These are phyloP conservation scores for Corythornis cristatus DNA, from an alignment of 2,113 vertebrate species.

Conservation along the genomic window DNA sequence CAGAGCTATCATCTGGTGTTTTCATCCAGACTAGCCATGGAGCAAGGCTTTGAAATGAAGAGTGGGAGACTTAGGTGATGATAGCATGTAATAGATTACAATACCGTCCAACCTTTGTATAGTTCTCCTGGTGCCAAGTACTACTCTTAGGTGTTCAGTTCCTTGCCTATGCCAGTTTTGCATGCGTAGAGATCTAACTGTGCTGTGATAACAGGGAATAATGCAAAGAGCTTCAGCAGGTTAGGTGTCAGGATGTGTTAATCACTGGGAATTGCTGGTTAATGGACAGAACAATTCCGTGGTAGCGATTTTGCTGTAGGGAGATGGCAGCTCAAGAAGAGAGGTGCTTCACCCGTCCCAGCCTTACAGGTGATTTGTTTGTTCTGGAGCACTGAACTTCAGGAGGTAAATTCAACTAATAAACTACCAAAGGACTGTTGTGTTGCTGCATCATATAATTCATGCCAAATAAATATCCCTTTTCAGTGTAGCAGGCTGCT, in stretches of 20 bases:
- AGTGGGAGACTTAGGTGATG: slow-evolving; percentile 1
- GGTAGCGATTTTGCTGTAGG: not conserved
- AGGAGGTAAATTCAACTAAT: not conserved
- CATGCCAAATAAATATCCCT: not conserved
- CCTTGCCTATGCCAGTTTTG: not conserved
- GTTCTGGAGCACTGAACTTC: slow-evolving; percentile 12
- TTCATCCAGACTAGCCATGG: not conserved
- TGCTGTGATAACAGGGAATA: not conserved
- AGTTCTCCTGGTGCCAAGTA: not conserved
- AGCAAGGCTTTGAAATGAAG: slow-evolving; percentile 6
- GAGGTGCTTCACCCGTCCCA: not conserved
- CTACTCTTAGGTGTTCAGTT: not conserved
- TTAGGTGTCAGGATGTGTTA: not conserved
- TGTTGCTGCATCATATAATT: not conserved
- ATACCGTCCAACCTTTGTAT: not conserved
- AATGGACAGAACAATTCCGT: not conserved
- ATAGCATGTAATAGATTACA: not conserved
- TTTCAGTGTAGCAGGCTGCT: not conserved
- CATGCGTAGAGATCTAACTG: not conserved
- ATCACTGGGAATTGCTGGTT: not conserved
- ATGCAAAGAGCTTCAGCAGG: not conserved
- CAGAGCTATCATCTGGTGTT: not conserved
- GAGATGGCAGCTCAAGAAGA: not conserved
- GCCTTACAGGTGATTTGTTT: slow-evolving; percentile 1
- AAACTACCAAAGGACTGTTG: not conserved